Base-by-base conservation (phyloP, 1,140 invertebrate genomes). In the Lysiphlebus fabarum region DNA sequence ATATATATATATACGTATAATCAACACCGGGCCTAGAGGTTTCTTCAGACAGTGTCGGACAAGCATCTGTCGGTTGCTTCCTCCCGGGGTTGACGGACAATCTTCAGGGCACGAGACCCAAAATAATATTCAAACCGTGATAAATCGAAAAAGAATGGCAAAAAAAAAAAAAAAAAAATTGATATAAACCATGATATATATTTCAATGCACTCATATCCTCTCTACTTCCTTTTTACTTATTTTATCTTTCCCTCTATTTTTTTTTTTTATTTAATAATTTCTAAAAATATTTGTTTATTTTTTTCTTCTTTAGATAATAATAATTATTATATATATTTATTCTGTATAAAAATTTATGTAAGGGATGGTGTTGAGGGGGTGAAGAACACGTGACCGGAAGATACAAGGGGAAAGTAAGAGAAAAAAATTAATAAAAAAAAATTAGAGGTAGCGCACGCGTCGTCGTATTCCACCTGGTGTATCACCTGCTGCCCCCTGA, bases 401-500 rank as follows among this genome's bases (percentile, higher is more conserved):
- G 68, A 65, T 67, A 68, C 68, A 71, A 71, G 72, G 67, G 67
- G 70, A 26, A 26, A 26, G 17, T 26, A 26, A 26, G 17, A 26
- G 17, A 4, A 26, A 26, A 26, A 26, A 26, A n/a, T n/a, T n/a
- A n/a, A n/a, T n/a, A n/a, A n/a, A 26, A 26, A 26, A 26, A 26
- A 26, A 26, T 26, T 2, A 26, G 17, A 26, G 17, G 17, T 69
- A 63, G 70, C 75, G 73, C 77, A 79, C 77, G 77, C 74, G 76
- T 72, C 77, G 66, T 72, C 71, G 70, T 65, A 65, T 70, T 77
- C 73, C 76, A 79, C 77, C 77, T 79, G 77, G 76, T 72, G 73
- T 75, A 77, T 79, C 77, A 79, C 77, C 77, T 79, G 77, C 77
- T 77, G 73, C 75, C 74, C 73, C 73, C 69, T 73, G 70, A 68